Percentiles rank a stretch among this genome's conserved stretches.
Evolutionary conservation across 2,113 vertebrate genomes (phyloP).

Genomic region (Strigops habroptila): DNA sequence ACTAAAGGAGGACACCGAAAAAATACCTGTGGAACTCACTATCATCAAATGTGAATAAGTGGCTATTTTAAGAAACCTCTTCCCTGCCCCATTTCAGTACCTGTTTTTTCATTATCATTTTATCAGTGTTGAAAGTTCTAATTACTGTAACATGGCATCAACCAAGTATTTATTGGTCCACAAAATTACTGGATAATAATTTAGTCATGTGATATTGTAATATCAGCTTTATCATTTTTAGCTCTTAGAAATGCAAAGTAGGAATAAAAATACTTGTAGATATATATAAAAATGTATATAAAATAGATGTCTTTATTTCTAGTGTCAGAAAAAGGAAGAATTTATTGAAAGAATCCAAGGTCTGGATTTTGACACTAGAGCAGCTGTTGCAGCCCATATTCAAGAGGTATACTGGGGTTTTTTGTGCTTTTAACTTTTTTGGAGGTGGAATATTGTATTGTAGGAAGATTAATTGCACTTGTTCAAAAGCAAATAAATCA

Average conservation of each 20-base stretch:
- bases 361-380: slow-evolving; percentile 95
- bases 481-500: background rate
- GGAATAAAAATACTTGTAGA: background rate
- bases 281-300: background rate
- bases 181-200: background rate
- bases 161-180: background rate
- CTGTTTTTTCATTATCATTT: background rate
- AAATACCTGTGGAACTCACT: background rate
- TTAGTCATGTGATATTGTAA: background rate
- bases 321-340: slow-evolving; percentile 98
- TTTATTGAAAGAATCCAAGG: slow-evolving; percentile 96
- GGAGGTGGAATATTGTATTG: background rate
- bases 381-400: slow-evolving; percentile 94
- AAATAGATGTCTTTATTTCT: slow-evolving; percentile 50
- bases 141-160: background rate
- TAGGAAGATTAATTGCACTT: background rate
- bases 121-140: background rate
- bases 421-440: background rate
- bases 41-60: background rate
- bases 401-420: slow-evolving; percentile 84
- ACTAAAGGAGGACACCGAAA: background rate
- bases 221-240: background rate
- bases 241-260: background rate
- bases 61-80: background rate
- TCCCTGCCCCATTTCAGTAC: background rate